phyloP scores from a whole-genome alignment of 2,797 vertebrate genomes.

The Ctenosaura bakeri region DNA sequence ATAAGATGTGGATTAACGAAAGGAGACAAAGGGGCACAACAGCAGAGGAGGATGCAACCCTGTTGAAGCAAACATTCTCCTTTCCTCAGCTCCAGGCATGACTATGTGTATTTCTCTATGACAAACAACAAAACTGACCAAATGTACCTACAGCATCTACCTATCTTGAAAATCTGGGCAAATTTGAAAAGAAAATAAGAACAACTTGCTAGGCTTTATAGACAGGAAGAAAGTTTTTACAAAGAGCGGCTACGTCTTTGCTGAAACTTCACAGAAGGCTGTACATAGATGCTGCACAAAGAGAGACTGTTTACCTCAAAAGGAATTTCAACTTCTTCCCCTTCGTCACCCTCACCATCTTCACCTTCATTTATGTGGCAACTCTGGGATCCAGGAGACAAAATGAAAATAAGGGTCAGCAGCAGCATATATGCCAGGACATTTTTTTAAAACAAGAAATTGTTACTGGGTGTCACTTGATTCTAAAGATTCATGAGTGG shows the following conservation, averaged over 20 bases:
- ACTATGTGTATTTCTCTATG: background rate
- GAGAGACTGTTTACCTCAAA: conserved; percentile 88
- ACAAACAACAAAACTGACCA: too few relatives aligned
- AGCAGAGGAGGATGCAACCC: background rate
- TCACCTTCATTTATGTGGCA: conserved; percentile 88
- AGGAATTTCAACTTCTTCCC: conserved; percentile 86
- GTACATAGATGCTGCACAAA: too few relatives aligned
- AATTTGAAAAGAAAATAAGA: background rate
- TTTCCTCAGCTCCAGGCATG: background rate
- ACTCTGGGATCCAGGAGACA: conserved; percentile 83
- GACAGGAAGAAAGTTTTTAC: too few relatives aligned
- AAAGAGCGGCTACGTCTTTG: too few relatives aligned
- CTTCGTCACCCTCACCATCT: conserved; percentile 75
- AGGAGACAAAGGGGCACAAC: background rate
- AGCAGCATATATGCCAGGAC: too few relatives aligned
- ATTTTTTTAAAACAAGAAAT: too few relatives aligned
- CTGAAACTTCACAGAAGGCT: background rate
- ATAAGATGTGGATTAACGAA: too few relatives aligned
- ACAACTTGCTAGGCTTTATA: background rate
- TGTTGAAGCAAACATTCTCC: background rate
- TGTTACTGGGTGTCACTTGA: too few relatives aligned
- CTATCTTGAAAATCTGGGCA: background rate
- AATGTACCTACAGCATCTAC: background rate
- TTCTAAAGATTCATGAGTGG: too few relatives aligned
- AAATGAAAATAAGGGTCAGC: background rate